phyloP scores from a whole-genome alignment of 1,140 invertebrate species.

The Drosophila tsacasi region DNA sequence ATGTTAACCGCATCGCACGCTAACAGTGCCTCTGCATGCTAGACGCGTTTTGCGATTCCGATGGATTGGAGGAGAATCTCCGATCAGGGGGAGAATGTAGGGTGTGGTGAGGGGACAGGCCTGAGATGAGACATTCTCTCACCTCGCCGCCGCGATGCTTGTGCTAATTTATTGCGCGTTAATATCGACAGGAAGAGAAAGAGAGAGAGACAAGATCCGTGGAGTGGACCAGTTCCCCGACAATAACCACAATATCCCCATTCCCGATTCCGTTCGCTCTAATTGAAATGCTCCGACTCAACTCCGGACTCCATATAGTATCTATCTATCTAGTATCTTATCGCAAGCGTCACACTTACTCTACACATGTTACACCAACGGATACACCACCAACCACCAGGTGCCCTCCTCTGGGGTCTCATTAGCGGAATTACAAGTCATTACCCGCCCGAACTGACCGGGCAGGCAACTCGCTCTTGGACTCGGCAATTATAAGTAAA shows the following conservation, averaged over 20 bases:
- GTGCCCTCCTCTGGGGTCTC: constrained; percentile 46
- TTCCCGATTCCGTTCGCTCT: constrained; percentile 17
- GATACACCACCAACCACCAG: constrained; percentile 25
- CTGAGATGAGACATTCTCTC: constrained; percentile 56
- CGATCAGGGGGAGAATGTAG: not conserved
- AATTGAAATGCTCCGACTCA: constrained; percentile 68
- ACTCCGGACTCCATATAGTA: constrained; percentile 11
- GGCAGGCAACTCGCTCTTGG: constrained; percentile 24
- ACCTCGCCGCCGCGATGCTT: constrained; percentile 63
- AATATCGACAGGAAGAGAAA: constrained; percentile 78
- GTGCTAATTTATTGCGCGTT: constrained; percentile 84
- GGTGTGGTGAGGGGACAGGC: not conserved
- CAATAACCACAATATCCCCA: not conserved
- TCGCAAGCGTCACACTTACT: constrained; percentile 70
- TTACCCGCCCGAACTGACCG: constrained; percentile 63
- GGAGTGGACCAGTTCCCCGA: constrained; percentile 18
- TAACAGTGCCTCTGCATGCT: constrained; percentile 66
- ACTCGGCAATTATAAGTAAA: constrained; percentile 84
- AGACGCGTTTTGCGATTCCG: constrained; percentile 45
- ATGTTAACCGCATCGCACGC: constrained; percentile 41
- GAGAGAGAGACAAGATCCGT: constrained; percentile 2
- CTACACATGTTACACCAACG: constrained; percentile 44
- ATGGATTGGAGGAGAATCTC: constrained; percentile 26
- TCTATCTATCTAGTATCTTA: constrained; percentile 44
- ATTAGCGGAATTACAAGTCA: constrained; percentile 85